Percentiles rank a stretch among this genome's conserved stretches.
phyloP scores from a whole-genome alignment of 2,888 invertebrate genomes.

The Netelia fuscicornis region DNA sequence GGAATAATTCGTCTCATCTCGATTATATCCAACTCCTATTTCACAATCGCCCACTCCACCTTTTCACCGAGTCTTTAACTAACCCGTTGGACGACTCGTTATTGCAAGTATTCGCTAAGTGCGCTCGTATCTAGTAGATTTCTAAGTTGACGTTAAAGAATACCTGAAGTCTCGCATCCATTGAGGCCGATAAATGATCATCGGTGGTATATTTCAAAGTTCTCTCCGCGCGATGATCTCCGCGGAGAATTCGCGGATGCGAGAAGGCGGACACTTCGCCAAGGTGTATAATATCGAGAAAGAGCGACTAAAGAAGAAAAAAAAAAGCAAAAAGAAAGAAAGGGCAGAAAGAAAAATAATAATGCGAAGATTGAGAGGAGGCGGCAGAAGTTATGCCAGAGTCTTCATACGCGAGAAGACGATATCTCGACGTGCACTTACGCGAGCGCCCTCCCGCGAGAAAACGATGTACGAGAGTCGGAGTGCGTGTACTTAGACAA shows the following conservation, averaged over 20 bases:
- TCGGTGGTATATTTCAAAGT: conserved; percentile 42
- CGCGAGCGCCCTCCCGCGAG: conserved; percentile 66
- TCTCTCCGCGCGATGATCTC: conserved; percentile 19
- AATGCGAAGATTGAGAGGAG: conserved; percentile 46
- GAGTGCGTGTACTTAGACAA: conserved; percentile 78
- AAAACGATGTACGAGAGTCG: conserved; percentile 28
- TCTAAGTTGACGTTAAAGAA: conserved; percentile 62
- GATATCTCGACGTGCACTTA: conserved; percentile 80
- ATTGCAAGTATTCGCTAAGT: conserved; percentile 54
- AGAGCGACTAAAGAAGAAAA: conserved; percentile 48
- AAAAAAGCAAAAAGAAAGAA: conserved; percentile 64
- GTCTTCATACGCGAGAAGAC: conserved; percentile 35
- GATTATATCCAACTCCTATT: background rate
- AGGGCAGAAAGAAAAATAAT: conserved; percentile 24
- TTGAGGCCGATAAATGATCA: conserved; percentile 62
- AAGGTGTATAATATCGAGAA: conserved; percentile 31
- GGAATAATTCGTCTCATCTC: background rate
- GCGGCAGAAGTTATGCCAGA: conserved; percentile 46
- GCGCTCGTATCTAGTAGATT: conserved; percentile 58
- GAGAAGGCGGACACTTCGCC: conserved; percentile 12
- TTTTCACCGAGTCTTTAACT: background rate
- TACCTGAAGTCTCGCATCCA: conserved; percentile 46
- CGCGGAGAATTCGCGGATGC: conserved; percentile 42
- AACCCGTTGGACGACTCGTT: conserved; percentile 40
- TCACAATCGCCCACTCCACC: background rate